Percentiles rank a stretch among this genome's conserved stretches.
Conservation (phyloP, 1,140 invertebrate species). For the Spodoptera litura region DNA sequence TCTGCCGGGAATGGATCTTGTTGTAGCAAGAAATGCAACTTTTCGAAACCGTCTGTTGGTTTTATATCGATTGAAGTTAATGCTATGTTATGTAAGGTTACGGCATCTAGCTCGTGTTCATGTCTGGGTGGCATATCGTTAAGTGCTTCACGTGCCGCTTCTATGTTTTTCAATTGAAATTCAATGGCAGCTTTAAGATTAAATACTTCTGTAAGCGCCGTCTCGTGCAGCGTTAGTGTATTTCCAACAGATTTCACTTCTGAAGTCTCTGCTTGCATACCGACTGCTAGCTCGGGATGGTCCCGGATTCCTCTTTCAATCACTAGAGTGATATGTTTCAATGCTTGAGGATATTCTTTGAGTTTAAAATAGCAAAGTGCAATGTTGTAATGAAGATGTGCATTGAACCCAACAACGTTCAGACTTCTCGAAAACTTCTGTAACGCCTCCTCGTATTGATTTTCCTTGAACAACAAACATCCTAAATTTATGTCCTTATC, state of each 20-base stretch:
- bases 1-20: slow-evolving; percentile 99
- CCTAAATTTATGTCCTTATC: slow-evolving; percentile 99
- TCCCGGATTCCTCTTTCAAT: slow-evolving; percentile 98
- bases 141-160: slow-evolving; percentile 96
- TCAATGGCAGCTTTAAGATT: slow-evolving; percentile 99
- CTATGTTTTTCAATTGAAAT: slow-evolving; percentile 97
- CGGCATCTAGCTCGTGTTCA: slow-evolving; percentile 99
- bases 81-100: slow-evolving; percentile 99
- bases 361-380: slow-evolving; percentile 98
- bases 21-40: slow-evolving; percentile 98
- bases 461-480: slow-evolving; percentile 97
- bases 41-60: slow-evolving; percentile 97
- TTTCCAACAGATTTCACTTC: slow-evolving; percentile 99
- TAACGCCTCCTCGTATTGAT: slow-evolving; percentile 94
- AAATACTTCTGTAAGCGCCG: slow-evolving; percentile 98
- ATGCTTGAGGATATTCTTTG: slow-evolving; percentile 96
- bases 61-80: slow-evolving; percentile 96
- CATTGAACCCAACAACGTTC: slow-evolving; percentile 95
- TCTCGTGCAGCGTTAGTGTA: slow-evolving; percentile 97
- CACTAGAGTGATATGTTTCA: slow-evolving; percentile 97
- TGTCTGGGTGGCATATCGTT: slow-evolving; percentile 98
- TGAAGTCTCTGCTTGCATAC: slow-evolving; percentile 99
- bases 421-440: slow-evolving; percentile 96
- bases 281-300: slow-evolving; percentile 98
- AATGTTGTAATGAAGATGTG: slow-evolving; percentile 98